Conservation (phyloP, 1,140 invertebrate species). For the Neotoxoptera formosana region DNA sequence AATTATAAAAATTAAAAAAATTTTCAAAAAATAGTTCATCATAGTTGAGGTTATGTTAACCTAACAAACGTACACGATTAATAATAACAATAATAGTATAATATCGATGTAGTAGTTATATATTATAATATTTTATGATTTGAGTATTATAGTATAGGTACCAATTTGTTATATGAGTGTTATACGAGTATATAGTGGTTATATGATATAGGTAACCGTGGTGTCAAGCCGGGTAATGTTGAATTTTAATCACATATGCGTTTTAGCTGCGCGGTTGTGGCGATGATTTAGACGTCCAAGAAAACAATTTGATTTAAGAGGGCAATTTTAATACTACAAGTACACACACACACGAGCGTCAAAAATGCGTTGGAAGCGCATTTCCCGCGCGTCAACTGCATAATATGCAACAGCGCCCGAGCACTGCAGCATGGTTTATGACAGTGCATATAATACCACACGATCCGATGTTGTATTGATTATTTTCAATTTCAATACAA, state of each 20-base stretch:
- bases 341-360: not conserved
- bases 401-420: not conserved
- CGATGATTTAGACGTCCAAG: not conserved
- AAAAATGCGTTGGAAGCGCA: not conserved
- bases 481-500: conserved; percentile 57
- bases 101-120: too few species aligned
- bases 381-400: conserved; percentile 23
- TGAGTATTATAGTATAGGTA: not conserved
- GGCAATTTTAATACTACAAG: not conserved
- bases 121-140: too few species aligned
- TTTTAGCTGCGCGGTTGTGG: not conserved
- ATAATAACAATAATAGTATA: too few species aligned
- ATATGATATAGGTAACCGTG: not conserved
- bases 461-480: conserved; percentile 47
- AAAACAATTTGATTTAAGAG: conserved; percentile 1
- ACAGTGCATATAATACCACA: conserved; percentile 50
- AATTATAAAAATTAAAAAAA: too few species aligned
- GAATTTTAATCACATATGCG: not conserved
- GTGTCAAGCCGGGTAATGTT: not conserved
- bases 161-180: not conserved
- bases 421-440: conserved; percentile 32
- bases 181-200: too few species aligned
- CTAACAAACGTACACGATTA: too few species aligned
- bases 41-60: too few species aligned
- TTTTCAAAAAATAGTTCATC: not conserved